Evolutionary conservation across 2,113 vertebrate genomes (phyloP).

Genomic region (Colistium nudipinnis): DNA sequence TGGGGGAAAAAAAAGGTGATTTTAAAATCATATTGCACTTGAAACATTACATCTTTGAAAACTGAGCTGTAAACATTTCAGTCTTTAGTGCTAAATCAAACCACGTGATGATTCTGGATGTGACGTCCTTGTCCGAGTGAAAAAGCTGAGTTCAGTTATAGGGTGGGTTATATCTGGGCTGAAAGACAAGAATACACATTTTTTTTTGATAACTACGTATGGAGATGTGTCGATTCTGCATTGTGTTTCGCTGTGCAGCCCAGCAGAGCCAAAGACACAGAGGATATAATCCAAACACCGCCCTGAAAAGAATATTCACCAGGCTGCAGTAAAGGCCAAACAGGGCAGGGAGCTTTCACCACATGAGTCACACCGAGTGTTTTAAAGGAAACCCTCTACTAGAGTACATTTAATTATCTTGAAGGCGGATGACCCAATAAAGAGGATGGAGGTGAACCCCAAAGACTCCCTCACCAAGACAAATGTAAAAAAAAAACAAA

Average conservation of each 20-base stretch:
- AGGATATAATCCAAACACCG: neutral
- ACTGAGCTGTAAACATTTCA: neutral
- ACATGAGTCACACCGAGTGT: neutral
- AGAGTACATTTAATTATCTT: neutral
- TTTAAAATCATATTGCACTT: conserved; percentile 54
- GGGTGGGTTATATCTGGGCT: conserved; percentile 81
- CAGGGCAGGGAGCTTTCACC: conserved; percentile 10
- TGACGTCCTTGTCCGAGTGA: conserved; percentile 72
- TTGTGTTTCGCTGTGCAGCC: conserved; percentile 27
- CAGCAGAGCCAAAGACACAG: conserved; percentile 45
- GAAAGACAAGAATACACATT: conserved; percentile 83
- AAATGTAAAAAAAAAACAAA: conserved; percentile 22
- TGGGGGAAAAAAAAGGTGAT: conserved; percentile 13
- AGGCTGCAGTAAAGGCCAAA: conserved; percentile 28
- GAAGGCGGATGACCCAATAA: neutral
- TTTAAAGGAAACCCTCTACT: conserved; percentile 1
- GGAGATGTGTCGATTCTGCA: conserved; percentile 2
- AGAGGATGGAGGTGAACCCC: neutral
- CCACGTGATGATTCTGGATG: conserved; percentile 65
- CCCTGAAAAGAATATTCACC: neutral
- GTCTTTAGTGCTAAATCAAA: conserved; percentile 58
- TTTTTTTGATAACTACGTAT: conserved; percentile 54
- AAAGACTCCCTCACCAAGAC: neutral
- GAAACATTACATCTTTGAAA: conserved; percentile 24
- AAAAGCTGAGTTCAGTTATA: conserved; percentile 79